Evolutionary conservation across 2,113 vertebrate species (phyloP).

Genomic region (Haemorhous mexicanus): DNA sequence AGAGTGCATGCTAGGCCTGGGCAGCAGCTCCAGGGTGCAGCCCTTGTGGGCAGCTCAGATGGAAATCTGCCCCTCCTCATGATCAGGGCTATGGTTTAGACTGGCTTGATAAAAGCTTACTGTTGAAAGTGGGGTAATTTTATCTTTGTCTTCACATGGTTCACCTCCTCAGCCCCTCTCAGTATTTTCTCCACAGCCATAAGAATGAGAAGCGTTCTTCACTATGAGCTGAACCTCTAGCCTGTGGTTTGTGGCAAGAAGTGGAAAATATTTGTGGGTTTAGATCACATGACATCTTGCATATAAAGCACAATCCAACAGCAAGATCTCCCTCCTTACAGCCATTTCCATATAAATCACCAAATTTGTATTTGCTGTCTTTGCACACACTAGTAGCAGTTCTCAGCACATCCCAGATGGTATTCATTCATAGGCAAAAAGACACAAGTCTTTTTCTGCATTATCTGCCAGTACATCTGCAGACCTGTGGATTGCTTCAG

Average conservation of each 20-base stretch:
- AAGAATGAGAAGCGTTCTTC: background rate
- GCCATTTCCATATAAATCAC: background rate
- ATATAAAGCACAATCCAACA: background rate
- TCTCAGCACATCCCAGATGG: background rate
- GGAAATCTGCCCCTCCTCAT: background rate
- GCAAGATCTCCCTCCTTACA: background rate
- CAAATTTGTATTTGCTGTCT: background rate
- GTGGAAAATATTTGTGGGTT: background rate
- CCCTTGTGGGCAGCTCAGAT: background rate
- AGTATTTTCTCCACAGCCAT: background rate
- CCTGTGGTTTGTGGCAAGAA: background rate
- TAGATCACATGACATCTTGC: background rate
- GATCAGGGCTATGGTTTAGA: background rate
- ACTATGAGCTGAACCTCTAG: background rate
- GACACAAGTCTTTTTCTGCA: background rate
- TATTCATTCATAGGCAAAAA: background rate
- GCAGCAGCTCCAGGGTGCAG: background rate
- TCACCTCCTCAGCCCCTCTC: background rate
- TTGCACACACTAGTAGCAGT: background rate
- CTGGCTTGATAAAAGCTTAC: background rate
- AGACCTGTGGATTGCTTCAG: background rate
- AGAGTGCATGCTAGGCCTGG: fast-evolving
- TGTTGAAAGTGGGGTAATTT: background rate
- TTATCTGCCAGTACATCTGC: background rate
- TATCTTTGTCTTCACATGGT: background rate